Evolutionary conservation across 1,140 invertebrate genomes (phyloP).

Genomic region (Arctopsyche grandis): DNA sequence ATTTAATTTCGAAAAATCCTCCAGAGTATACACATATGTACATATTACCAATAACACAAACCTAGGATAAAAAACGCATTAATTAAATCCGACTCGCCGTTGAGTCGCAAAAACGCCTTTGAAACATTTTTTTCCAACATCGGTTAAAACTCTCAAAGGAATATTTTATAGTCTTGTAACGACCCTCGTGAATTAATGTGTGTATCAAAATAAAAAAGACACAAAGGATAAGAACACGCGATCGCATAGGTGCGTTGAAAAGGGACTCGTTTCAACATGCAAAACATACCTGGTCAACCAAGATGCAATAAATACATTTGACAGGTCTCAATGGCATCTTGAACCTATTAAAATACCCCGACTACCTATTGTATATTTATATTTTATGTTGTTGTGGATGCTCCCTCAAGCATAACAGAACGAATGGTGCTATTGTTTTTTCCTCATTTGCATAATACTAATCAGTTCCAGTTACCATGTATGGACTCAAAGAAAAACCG

Average conservation of each 20-base stretch:
- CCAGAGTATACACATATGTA: neutral
- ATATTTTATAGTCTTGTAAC: neutral
- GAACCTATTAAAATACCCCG: slow-evolving; percentile 6
- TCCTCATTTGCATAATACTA: no score
- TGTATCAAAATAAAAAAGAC: neutral
- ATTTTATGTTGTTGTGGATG: no score
- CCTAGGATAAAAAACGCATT: no score
- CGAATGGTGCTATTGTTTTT: no score
- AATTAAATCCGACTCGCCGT: no score
- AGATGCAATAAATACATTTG: slow-evolving; percentile 16
- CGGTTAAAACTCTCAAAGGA: neutral
- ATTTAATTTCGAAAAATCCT: slow-evolving; percentile 3
- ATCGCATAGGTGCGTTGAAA: neutral
- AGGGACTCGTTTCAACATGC: neutral
- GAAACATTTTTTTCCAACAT: neutral
- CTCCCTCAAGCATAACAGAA: no score
- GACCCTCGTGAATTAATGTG: neutral
- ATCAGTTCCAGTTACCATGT: no score
- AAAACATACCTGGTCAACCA: slow-evolving; percentile 7
- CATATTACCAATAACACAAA: no score
- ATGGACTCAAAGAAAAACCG: no score
- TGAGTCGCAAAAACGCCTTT: no score
- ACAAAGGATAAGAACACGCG: neutral
- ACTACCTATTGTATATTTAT: neutral
- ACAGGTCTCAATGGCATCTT: slow-evolving; percentile 7